phyloP scores from a whole-genome alignment of 2,888 invertebrate genomes.

The Ecliptopera silaceata region DNA sequence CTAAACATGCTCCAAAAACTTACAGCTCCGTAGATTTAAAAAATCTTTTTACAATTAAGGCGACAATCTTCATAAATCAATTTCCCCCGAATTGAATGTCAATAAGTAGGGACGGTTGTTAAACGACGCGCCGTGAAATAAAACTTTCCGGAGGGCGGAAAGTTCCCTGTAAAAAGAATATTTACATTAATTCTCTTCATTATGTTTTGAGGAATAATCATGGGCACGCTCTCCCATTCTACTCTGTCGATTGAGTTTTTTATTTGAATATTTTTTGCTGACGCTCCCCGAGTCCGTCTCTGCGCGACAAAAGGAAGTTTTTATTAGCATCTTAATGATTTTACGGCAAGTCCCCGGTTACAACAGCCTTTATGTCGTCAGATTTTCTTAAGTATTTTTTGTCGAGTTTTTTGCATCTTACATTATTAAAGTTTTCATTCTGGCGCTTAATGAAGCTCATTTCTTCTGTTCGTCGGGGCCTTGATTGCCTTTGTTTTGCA shows the following conservation, averaged over 20 bases:
- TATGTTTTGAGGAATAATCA: constrained; percentile 84
- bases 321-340: constrained; percentile 85
- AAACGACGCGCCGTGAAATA: constrained; percentile 82
- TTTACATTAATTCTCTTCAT: constrained; percentile 85
- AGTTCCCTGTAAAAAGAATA: constrained; percentile 81
- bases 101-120: constrained; percentile 82
- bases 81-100: constrained; percentile 83
- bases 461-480: constrained; percentile 81
- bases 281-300: constrained; percentile 69
- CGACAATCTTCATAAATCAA: constrained; percentile 83
- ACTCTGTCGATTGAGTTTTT: constrained; percentile 81
- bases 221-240: constrained; percentile 76
- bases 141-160: constrained; percentile 82
- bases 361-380: constrained; percentile 84
- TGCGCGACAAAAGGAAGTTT: constrained; percentile 82
- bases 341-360: constrained; percentile 83
- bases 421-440: constrained; percentile 84
- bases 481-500: constrained; percentile 84
- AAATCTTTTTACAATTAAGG: constrained; percentile 79
- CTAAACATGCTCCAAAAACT: constrained; percentile 28
- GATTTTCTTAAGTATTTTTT: constrained; percentile 83
- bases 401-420: constrained; percentile 82
- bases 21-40: constrained; percentile 23
- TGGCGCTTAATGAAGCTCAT: constrained; percentile 83
- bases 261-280: constrained; percentile 79